Evolutionary conservation across 1,140 invertebrate species (phyloP), one percentile per base, ranked within the genome.

Genomic region (Grapholita molesta): DNA sequence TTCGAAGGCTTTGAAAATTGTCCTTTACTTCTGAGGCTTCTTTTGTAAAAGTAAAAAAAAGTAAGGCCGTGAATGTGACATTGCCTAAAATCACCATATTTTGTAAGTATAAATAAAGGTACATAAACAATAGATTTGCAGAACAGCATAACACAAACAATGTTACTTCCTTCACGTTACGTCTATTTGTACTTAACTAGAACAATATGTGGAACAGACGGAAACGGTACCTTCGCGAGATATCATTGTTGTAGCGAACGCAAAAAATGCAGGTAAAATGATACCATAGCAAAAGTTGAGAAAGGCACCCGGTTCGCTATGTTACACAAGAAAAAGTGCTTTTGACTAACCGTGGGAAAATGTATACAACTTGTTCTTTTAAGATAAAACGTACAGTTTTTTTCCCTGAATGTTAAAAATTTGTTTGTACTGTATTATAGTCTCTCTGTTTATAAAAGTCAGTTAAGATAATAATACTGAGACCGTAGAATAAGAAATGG

Each of bases 121-220:
- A 48, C 8, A 48, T 48, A 48, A 48, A 48, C 42, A 66, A 68
- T 67, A 71, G 70, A 64, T 48, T 70, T 65, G 70, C 67, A 71
- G 66, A n/a, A n/a, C 70, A 74, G 2, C 24, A 74, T 67, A 76
- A 70, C 57, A 23, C 28, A 70, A 21, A 76, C 69, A 76, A 73
- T 73, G 38, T 28, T 18, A 61, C 69, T 76, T 76, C 71, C 74
- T 72, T 68, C 69, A 65, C 69, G 35, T 64, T 35, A 70, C 65
- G 70, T 65, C 69, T 76, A 65, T 76, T 73, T 66, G 68, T 70
- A 53, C 67, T 53, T 61, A n/a, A n/a, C n/a, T n/a, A 66, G 53
- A 68, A 72, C 68, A 70, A 66, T 68, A 75, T 72, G 72, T 72
- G 67, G 70, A 61, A 66, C 73, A 70, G 67, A 28, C 55, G 55